Evolutionary conservation across 2,113 vertebrate species (phyloP).

Genomic region (Ramphastos sulfuratus): DNA sequence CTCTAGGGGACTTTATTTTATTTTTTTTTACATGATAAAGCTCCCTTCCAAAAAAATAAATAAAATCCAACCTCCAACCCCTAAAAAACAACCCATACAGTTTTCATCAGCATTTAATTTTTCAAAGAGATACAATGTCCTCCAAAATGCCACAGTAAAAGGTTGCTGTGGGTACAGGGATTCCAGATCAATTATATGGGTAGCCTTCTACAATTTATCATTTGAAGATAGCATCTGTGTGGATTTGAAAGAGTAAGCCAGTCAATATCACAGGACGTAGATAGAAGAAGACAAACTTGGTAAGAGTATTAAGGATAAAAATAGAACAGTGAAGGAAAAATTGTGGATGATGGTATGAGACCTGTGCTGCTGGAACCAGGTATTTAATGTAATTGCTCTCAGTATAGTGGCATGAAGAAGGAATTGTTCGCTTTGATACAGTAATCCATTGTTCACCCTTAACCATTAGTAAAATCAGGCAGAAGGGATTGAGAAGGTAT

Average conservation of each 20-base stretch:
- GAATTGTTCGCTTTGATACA: constrained; percentile 37
- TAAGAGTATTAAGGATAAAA: constrained; percentile 49
- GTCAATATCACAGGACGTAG: constrained; percentile 61
- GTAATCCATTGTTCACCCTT: constrained; percentile 19
- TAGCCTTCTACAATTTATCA: constrained; percentile 77
- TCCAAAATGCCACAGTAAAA: constrained; percentile 82
- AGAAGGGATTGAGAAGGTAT: not conserved
- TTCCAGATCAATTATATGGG: constrained; percentile 83
- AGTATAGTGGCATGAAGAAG: not conserved
- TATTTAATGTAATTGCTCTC: constrained; percentile 57
- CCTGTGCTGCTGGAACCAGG: not conserved
- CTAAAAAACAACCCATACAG: not conserved
- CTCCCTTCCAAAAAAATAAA: not conserved
- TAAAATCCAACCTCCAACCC: not conserved
- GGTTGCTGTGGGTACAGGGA: constrained; percentile 73
- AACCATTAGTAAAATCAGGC: constrained; percentile 43
- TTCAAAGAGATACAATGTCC: constrained; percentile 59
- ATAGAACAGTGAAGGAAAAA: constrained; percentile 4
- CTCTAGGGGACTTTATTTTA: not conserved
- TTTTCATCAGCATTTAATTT: constrained; percentile 71
- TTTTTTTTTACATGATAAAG: not conserved
- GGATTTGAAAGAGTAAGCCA: constrained; percentile 62
- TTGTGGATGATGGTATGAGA: not conserved
- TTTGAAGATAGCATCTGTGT: constrained; percentile 81
- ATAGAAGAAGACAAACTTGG: constrained; percentile 54